phyloP scores from a whole-genome alignment of 1,140 invertebrate genomes.

The Brachionus sp. region DNA sequence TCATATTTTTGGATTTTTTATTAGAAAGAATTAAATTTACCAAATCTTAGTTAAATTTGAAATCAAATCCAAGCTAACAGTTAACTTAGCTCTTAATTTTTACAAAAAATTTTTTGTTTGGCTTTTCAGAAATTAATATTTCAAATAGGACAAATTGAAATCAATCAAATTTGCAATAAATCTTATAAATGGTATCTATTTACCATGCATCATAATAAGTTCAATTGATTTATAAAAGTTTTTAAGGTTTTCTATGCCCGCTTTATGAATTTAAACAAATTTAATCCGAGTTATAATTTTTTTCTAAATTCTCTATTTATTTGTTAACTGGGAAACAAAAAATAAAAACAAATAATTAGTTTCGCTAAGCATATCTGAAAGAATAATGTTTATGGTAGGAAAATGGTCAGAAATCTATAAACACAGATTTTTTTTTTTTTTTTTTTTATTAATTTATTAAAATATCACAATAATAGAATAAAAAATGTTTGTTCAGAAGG shows the following conservation, averaged over 20 bases:
- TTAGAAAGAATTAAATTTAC: background rate
- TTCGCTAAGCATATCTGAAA: no score
- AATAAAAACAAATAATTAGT: no score
- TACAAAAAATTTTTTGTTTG: background rate
- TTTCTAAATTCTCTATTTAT: background rate
- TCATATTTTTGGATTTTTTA: background rate
- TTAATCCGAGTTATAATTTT: background rate
- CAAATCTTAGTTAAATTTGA: background rate
- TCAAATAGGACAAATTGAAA: background rate
- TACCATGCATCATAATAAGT: background rate
- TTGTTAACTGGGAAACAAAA: background rate
- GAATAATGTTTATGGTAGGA: no score
- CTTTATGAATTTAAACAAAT: background rate
- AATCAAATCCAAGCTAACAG: background rate
- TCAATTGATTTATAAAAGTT: background rate
- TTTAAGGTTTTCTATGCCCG: background rate
- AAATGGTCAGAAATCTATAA: no score
- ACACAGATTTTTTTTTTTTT: no score
- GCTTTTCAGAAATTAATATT: background rate
- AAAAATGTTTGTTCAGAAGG: no score
- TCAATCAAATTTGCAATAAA: background rate
- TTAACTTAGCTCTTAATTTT: background rate
- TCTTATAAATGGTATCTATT: background rate
- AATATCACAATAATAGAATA: no score
- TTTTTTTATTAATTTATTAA: no score